Base-by-base conservation (phyloP, 2,888 invertebrate species). In the Quadroppia sp. region DNA sequence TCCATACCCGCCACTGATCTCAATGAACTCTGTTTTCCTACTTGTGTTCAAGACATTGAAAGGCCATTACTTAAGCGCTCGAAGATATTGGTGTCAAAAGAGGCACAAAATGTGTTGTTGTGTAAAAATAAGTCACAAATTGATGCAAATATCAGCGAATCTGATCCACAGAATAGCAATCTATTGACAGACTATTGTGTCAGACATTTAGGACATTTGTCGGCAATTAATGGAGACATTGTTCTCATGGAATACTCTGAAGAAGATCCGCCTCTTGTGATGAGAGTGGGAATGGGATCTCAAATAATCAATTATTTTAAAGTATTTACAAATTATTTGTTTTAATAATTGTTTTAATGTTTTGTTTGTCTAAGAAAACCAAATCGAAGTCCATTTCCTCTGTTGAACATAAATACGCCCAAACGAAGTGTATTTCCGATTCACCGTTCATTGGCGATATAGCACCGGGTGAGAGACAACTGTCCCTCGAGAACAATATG, bases 251-350 rank as follows among this genome's bases (percentile, higher is more conserved):
- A 67, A 13, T 67, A 67, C 32, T 67, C 67, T 1, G 67, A 67
- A 67, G 67, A 67, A 40, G 23, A n/a, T 3, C 67, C 67, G 11
- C 67, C 67, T 1, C 23, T 67, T 67, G 2, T 40, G 3, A 67
- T 67, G 67, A 67, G 67, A 42, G 42, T 40, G 9, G 67, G 67
- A 42, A 67, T 67, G 67, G 67, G 67, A 42, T 67, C 67, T 67
- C n/a, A 67, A 42, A 17, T 67, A 3, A 36, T 20, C 1, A 67
- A 67, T 40, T 67, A 67, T 42, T 67, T 67, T 30, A n/a, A 42
- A 20, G 67, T 67, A 67, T 40, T 23, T 32, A 15, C 42, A 15
- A 42, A n/a, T 36, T 36, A 32, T 36, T 42, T 23, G 20, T 42
- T 23, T 42, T n/a, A 6, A 32, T 32, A 2, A 1, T 11, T 67